Conservation (phyloP, 1,140 invertebrate genomes). For the Pantala flavescens region DNA sequence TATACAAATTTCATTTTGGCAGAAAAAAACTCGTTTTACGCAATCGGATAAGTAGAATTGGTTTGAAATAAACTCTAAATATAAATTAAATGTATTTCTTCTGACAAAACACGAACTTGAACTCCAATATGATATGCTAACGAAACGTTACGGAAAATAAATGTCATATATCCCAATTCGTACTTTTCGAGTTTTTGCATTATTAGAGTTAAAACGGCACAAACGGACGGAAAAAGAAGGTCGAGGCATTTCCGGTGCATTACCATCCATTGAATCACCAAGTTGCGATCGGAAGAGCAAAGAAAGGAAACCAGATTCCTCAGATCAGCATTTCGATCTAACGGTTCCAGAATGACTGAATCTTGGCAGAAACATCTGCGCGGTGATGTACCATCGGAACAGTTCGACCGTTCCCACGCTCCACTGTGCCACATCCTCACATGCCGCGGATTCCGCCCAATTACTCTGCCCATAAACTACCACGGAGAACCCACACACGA, state of each 20-base stretch:
- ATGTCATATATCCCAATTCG: too few species aligned
- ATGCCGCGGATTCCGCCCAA: not conserved
- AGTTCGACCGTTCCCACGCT: not conserved
- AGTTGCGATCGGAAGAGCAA: not conserved
- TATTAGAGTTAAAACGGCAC: too few species aligned
- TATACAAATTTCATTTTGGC: too few species aligned
- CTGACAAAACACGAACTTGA: too few species aligned
- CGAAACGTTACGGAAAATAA: too few species aligned
- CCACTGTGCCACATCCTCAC: not conserved
- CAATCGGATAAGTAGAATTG: too few species aligned
- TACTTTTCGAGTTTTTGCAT: too few species aligned
- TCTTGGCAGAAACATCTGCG: not conserved
- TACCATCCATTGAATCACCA: not conserved
- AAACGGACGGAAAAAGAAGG: too few species aligned
- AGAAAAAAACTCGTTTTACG: too few species aligned
- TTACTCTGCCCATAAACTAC: not conserved
- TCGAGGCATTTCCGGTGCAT: not conserved
- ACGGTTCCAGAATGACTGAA: not conserved
- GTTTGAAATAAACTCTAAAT: too few species aligned
- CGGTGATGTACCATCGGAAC: not conserved
- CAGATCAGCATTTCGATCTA: not conserved
- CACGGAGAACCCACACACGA: not conserved
- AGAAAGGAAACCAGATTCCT: not conserved
- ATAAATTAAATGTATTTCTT: too few species aligned
- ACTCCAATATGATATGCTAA: too few species aligned